Evolutionary conservation across 1,140 invertebrate species (phyloP).

Genomic region (Orius laevigatus): DNA sequence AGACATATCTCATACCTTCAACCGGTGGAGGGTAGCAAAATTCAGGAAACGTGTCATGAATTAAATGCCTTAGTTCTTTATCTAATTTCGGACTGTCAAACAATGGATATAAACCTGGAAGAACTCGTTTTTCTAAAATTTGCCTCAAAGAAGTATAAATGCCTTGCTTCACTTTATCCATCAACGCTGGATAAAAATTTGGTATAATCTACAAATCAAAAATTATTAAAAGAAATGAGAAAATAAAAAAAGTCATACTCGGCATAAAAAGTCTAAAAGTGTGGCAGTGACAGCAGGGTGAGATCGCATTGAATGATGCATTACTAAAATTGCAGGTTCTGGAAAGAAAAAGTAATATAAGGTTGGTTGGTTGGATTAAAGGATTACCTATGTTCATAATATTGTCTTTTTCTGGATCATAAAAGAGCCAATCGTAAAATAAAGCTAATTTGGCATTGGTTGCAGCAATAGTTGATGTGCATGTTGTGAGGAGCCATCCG

Average conservation of each 20-base stretch:
- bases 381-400: constrained; percentile 91
- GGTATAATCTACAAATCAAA: constrained; percentile 62
- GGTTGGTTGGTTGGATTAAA: neutral
- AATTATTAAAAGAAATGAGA: constrained; percentile 10
- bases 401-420: constrained; percentile 87
- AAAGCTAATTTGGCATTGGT: constrained; percentile 90
- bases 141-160: constrained; percentile 82
- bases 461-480: constrained; percentile 82
- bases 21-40: constrained; percentile 50
- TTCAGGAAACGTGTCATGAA: constrained; percentile 81
- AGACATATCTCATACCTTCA: constrained; percentile 19
- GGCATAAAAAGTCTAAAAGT: constrained; percentile 84
- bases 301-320: constrained; percentile 92
- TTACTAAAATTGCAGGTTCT: constrained; percentile 95
- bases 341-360: constrained; percentile 18
- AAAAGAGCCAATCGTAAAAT: constrained; percentile 97
- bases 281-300: constrained; percentile 91
- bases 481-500: constrained; percentile 92
- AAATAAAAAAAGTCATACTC: constrained; percentile 34
- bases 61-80: constrained; percentile 64
- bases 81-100: constrained; percentile 90
- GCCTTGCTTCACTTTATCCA: constrained; percentile 71
- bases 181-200: constrained; percentile 74
- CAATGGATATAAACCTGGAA: constrained; percentile 72
- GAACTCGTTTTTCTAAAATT: constrained; percentile 86